Evolutionary conservation across 2,888 invertebrate genomes (phyloP), one percentile per base, ranked within the genome.

Genomic region (Liposcelis brunnea): DNA sequence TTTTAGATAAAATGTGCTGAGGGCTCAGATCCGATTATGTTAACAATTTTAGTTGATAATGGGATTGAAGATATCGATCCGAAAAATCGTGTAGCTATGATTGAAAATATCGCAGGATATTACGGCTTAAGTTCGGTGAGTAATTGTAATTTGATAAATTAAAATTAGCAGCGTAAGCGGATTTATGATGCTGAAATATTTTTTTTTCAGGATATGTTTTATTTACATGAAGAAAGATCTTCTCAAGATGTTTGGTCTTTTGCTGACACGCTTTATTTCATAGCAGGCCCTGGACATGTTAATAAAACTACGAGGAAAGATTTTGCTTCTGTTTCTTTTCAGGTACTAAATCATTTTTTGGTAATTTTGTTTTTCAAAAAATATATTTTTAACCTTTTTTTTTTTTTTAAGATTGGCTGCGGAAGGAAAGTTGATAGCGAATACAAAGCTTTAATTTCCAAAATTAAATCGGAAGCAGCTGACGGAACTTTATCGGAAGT

Each of bases 401-500:
- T 43, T 48, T 42, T 55, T 19, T 63, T 61, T 1, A 65, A 80
- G 69, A 80, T 84, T 47, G 86, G 85, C 2, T 86, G 86, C 61
- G 77, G 77, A 42, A 76, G 75, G 38, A 71, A 71, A 50, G 64
- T 84, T 21, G 77, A 78, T 72, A 62, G 68, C n/a, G 70, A 74
- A 43, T 75, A 78, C 55, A 69, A 71, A 34, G 67, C 75, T 19
- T 61, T 79, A 11, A 69, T 84, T n/a, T 73, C 75, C 31, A 74
- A 75, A 31, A 61, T 83, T 10, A 71, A 80, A 49, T 72, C 75
- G 43, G 76, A 80, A 53, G 71, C 81, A 0, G 68, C 71, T 3
- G 81, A 81, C 55, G 84, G 84, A 1, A 77, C 77, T 0, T 66
- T 86, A 45, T 68, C 77, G 15, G 74, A 77, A 56, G 70, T 78